Conservation (phyloP, 1,140 invertebrate species). For the Rhyzopertha dominica region DNA sequence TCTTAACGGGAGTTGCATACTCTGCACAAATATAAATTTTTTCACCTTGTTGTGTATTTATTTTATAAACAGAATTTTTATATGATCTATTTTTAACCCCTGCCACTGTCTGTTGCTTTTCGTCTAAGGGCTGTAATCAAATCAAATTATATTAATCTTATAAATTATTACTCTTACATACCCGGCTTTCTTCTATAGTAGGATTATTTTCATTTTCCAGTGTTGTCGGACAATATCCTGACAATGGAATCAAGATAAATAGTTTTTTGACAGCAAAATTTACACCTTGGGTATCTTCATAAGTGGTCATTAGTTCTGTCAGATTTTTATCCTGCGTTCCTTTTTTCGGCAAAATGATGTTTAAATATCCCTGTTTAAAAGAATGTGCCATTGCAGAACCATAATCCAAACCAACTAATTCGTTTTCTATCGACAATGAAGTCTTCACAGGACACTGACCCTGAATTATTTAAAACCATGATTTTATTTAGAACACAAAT, state of each 20-base stretch:
- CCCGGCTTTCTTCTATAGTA: too few species aligned
- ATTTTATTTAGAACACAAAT: too few species aligned
- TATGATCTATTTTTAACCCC: conserved; percentile 53
- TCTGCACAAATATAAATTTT: conserved; percentile 54
- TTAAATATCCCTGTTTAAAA: conserved; percentile 60
- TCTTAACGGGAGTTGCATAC: conserved; percentile 59
- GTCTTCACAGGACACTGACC: too few species aligned
- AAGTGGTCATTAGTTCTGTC: conserved; percentile 47
- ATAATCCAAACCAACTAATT: conserved; percentile 49
- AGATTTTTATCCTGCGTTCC: conserved; percentile 47
- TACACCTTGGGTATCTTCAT: conserved; percentile 48
- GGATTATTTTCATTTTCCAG: conserved; percentile 46
- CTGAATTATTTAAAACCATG: too few species aligned
- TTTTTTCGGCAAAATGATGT: conserved; percentile 51
- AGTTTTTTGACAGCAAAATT: conserved; percentile 53
- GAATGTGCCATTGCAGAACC: conserved; percentile 60
- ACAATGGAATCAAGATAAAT: conserved; percentile 57
- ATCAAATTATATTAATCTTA: too few species aligned
- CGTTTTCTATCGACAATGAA: too few species aligned
- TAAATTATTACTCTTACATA: too few species aligned
- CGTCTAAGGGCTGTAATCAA: conserved; percentile 47
- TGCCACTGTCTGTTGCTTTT: conserved; percentile 49
- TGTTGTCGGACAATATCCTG: conserved; percentile 52
- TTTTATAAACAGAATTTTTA: conserved; percentile 57
- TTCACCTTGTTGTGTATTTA: conserved; percentile 33